Evolutionary conservation across 2,888 invertebrate genomes (phyloP).

Genomic region (Salticus scenicus): DNA sequence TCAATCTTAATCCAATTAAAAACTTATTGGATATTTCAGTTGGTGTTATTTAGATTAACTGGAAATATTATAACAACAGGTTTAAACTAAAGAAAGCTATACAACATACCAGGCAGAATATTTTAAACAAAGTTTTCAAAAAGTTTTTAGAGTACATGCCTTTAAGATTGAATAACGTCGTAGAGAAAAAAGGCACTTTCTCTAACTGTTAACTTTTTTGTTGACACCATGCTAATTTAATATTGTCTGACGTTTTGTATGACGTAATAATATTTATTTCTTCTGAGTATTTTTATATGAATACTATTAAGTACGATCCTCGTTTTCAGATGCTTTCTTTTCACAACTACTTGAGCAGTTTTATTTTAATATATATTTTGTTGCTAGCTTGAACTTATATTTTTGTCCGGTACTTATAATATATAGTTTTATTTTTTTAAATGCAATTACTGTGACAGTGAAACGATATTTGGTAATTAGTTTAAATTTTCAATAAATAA

Average conservation of each 20-base stretch:
- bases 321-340: background rate
- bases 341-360: background rate
- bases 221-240: background rate
- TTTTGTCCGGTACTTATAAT: background rate
- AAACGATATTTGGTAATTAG: too few relatives aligned
- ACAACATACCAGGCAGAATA: background rate
- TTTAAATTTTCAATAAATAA: too few relatives aligned
- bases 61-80: background rate
- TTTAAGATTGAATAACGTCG: background rate
- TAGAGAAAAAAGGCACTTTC: background rate
- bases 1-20: background rate
- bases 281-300: background rate
- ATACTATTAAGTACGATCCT: too few relatives aligned
- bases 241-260: too few relatives aligned
- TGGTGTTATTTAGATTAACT: background rate
- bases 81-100: background rate
- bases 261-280: background rate
- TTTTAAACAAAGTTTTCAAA: background rate
- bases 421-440: too few relatives aligned
- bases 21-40: background rate
- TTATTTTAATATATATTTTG: background rate
- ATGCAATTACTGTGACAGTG: too few relatives aligned
- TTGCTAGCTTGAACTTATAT: background rate
- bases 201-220: background rate
- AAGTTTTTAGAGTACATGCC: background rate